phyloP scores from a whole-genome alignment of 2,797 vertebrate genomes.

The Gymnothorax javanicus region DNA sequence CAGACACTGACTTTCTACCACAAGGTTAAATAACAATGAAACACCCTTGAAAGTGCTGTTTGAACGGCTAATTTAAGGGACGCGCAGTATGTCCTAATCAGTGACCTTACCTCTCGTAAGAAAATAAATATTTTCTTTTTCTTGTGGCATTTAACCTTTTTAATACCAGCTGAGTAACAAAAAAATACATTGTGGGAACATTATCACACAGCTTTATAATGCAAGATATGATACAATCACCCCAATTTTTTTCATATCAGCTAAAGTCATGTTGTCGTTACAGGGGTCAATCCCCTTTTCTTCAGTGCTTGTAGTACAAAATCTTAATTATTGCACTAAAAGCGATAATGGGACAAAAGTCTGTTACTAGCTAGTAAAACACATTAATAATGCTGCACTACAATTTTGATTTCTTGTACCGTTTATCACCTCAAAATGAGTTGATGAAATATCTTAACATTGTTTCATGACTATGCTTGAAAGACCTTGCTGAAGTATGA shows the following conservation, averaged over 20 bases:
- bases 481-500: neutral
- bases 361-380: neutral
- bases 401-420: neutral
- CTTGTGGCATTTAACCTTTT: neutral
- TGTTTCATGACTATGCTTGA: neutral
- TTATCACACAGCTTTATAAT: neutral
- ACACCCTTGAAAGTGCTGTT: slow-evolving; percentile 64
- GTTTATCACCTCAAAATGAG: neutral
- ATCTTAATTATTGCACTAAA: slow-evolving; percentile 33
- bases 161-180: neutral
- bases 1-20: slow-evolving; percentile 79
- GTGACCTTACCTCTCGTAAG: slow-evolving; percentile 53
- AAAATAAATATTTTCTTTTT: slow-evolving; percentile 2
- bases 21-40: slow-evolving; percentile 74
- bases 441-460: neutral
- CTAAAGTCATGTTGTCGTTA: neutral
- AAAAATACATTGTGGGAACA: neutral
- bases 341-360: neutral
- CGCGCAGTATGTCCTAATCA: slow-evolving; percentile 63
- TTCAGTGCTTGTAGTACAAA: slow-evolving; percentile 29
- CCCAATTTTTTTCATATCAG: neutral
- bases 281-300: neutral
- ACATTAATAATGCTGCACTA: neutral
- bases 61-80: slow-evolving; percentile 61
- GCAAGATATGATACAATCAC: neutral